Evolutionary conservation across 2,888 invertebrate genomes (phyloP).

Genomic region (Dastarcus helophoroides): DNA sequence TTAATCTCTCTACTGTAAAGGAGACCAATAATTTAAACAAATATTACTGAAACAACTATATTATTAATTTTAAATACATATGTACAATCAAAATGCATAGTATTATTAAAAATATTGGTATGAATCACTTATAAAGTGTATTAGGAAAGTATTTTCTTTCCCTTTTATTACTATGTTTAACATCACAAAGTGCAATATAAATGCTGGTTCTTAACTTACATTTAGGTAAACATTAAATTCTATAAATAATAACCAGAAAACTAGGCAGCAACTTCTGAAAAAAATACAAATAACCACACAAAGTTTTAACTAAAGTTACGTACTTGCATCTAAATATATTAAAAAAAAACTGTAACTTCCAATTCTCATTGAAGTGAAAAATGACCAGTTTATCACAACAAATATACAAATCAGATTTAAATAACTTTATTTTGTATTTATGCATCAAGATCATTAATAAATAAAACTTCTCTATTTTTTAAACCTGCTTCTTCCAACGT

Average conservation of each 20-base stretch:
- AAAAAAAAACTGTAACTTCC: neutral
- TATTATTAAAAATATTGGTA: neutral
- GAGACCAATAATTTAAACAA: too few relatives aligned
- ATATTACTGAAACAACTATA: constrained; percentile 1
- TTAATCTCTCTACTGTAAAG: too few relatives aligned
- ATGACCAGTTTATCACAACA: constrained; percentile 1
- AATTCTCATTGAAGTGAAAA: neutral
- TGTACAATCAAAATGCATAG: neutral
- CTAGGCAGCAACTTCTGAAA: too few relatives aligned
- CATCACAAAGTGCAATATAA: constrained; percentile 1
- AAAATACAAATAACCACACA: too few relatives aligned
- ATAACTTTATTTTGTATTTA: constrained; percentile 26
- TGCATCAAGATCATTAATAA: constrained; percentile 88
- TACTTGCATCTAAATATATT: too few relatives aligned
- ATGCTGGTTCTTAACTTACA: too few relatives aligned
- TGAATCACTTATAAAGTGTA: constrained; percentile 1
- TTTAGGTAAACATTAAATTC: too few relatives aligned
- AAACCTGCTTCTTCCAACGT: constrained; percentile 71
- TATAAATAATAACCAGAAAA: too few relatives aligned
- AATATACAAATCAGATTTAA: neutral
- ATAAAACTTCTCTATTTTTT: constrained; percentile 81
- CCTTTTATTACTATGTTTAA: neutral
- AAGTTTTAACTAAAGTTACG: too few relatives aligned
- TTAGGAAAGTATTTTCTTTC: too few relatives aligned
- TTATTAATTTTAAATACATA: constrained; percentile 1